phyloP scores from a whole-genome alignment of 2,888 invertebrate species.

The Troides helena region DNA sequence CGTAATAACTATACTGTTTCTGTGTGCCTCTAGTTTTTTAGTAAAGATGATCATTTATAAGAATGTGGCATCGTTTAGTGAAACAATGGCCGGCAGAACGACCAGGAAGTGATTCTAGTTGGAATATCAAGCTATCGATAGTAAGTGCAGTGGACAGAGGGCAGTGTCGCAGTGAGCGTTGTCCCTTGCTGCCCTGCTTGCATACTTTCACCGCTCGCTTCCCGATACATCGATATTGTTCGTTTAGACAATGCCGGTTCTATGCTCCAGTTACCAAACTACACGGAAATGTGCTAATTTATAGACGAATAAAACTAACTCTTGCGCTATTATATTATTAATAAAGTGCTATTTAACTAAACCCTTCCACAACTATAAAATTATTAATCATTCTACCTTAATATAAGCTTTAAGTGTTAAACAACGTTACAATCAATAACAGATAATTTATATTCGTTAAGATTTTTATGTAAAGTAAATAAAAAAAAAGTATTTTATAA shows the following conservation, averaged over 20 bases:
- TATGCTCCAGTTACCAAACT: constrained; percentile 41
- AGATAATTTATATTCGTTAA: too few relatives aligned
- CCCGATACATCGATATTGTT: constrained; percentile 59
- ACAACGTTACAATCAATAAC: too few relatives aligned
- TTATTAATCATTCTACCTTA: too few relatives aligned
- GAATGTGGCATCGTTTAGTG: constrained; percentile 39
- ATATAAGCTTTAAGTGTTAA: too few relatives aligned
- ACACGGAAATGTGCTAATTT: constrained; percentile 13
- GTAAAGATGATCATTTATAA: constrained; percentile 21
- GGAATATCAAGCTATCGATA: constrained; percentile 45
- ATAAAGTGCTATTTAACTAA: background rate
- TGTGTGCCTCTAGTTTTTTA: background rate
- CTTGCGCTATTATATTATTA: constrained; percentile 4
- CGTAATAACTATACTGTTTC: too few relatives aligned
- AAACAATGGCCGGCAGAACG: constrained; percentile 47
- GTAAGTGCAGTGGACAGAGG: constrained; percentile 64
- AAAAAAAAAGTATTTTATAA: too few relatives aligned
- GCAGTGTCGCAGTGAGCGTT: constrained; percentile 68
- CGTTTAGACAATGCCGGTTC: constrained; percentile 46
- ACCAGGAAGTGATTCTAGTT: constrained; percentile 45
- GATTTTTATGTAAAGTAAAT: too few relatives aligned
- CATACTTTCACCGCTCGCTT: constrained; percentile 74
- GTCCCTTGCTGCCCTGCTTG: constrained; percentile 62
- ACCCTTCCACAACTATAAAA: background rate
- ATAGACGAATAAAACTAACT: background rate